Conservation (phyloP, 2,113 vertebrate genomes). For the Narcine bancroftii region DNA sequence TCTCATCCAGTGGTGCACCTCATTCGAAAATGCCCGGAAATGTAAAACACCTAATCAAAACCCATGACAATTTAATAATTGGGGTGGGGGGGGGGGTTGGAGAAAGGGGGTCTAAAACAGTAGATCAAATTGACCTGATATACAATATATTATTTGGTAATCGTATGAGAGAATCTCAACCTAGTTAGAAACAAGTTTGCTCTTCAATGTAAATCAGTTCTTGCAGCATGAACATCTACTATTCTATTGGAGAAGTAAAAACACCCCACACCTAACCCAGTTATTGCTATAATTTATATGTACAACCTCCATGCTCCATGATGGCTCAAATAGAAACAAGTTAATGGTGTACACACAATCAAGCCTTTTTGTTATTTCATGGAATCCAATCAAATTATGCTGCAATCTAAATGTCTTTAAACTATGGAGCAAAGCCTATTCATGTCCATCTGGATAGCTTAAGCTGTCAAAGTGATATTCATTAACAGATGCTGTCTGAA, state of each 20-base stretch:
- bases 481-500: not conserved
- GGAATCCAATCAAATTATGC: not conserved
- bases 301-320: not conserved
- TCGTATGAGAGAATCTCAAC: not conserved
- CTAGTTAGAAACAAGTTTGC: not conserved
- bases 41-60: not conserved
- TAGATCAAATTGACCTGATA: not conserved
- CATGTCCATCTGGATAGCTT: not conserved
- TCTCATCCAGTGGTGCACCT: not conserved
- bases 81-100: too few species aligned
- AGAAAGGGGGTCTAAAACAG: not conserved
- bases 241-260: not conserved
- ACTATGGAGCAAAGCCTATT: not conserved
- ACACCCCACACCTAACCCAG: not conserved
- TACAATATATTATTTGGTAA: not conserved
- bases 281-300: not conserved
- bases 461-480: not conserved
- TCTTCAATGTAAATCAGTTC: not conserved
- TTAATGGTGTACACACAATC: not conserved
- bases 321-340: not conserved
- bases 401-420: not conserved
- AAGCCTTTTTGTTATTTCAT: not conserved
- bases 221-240: not conserved
- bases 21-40: not conserved
- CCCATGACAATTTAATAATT: not conserved